phyloP scores from a whole-genome alignment of 53 echinoderm and acorn worm genomes.

The Apostichopus leukothele region DNA sequence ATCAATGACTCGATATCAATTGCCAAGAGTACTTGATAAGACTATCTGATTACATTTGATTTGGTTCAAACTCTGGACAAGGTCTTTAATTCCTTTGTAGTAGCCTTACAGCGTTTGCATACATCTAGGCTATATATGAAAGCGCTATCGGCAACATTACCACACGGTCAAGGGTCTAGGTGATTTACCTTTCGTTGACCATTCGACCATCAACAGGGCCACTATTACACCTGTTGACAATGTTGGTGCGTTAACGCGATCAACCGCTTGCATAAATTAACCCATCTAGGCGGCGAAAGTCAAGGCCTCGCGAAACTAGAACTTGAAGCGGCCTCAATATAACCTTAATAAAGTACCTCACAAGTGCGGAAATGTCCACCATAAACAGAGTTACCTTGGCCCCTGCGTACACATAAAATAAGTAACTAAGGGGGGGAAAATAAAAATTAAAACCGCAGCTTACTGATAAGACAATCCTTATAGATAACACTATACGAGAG shows the following conservation, averaged over 20 bases:
- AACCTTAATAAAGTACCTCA: conserved; percentile 30
- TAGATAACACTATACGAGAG: conserved; percentile 20
- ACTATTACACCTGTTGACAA: conserved; percentile 34
- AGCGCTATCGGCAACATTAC: conserved; percentile 1
- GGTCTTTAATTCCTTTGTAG: neutral
- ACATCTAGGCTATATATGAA: neutral
- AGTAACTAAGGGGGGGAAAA: too few relatives aligned
- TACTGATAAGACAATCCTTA: conserved; percentile 29
- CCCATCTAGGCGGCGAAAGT: conserved; percentile 39
- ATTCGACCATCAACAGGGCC: neutral
- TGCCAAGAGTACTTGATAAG: neutral
- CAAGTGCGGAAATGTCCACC: conserved; percentile 41
- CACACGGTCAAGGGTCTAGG: conserved; percentile 3
- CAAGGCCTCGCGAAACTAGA: conserved; percentile 37
- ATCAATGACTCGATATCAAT: neutral
- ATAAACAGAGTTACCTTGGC: conserved; percentile 42
- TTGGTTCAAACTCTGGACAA: neutral
- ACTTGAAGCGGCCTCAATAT: conserved; percentile 35
- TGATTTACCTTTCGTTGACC: conserved; percentile 1
- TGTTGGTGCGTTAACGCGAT: conserved; percentile 21
- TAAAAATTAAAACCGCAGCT: neutral
- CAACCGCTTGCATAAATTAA: conserved; percentile 45
- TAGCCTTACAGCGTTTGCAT: neutral
- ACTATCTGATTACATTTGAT: conserved; percentile 4
- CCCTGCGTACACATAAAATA: conserved; percentile 28